A percentile compares a stretch with the other conserved stretches of the same genome.
phyloP scores from a whole-genome alignment of 2,888 invertebrate species.

The Netelia melanura region DNA sequence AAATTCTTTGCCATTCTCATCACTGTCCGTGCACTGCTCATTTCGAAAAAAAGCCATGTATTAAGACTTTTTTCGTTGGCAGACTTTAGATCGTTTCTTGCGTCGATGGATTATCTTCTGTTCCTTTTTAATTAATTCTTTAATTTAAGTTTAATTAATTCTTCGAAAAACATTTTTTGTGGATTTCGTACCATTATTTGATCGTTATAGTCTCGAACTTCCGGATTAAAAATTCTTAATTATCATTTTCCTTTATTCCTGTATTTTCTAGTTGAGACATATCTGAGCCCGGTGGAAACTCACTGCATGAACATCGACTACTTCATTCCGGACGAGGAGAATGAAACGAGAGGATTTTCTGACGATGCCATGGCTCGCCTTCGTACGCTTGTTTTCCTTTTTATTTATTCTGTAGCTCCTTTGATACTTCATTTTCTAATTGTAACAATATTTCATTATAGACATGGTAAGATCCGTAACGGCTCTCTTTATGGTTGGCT shows the following conservation, averaged over 20 bases:
- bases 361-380: constrained; percentile 94
- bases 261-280: constrained; percentile 90
- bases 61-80: no score
- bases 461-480: constrained; percentile 97
- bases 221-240: not conserved
- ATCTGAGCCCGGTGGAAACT: constrained; percentile 96
- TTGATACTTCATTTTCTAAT: constrained; percentile 12
- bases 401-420: no score
- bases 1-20: not conserved
- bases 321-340: constrained; percentile 95
- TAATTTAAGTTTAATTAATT: no score
- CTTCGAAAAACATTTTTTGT: no score
- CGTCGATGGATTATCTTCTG: no score
- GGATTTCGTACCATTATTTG: no score
- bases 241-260: constrained; percentile 34
- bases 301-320: constrained; percentile 98
- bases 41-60: no score
- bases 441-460: constrained; percentile 76
- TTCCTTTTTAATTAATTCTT: no score
- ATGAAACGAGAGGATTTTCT: constrained; percentile 91
- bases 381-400: constrained; percentile 86
- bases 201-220: not conserved
- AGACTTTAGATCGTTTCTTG: no score
- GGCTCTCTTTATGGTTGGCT: constrained; percentile 96
- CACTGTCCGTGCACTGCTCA: not conserved